Evolutionary conservation across 2,113 vertebrate species (phyloP), one percentile per base, ranked within the genome.

Genomic region (Chitala chitala): DNA sequence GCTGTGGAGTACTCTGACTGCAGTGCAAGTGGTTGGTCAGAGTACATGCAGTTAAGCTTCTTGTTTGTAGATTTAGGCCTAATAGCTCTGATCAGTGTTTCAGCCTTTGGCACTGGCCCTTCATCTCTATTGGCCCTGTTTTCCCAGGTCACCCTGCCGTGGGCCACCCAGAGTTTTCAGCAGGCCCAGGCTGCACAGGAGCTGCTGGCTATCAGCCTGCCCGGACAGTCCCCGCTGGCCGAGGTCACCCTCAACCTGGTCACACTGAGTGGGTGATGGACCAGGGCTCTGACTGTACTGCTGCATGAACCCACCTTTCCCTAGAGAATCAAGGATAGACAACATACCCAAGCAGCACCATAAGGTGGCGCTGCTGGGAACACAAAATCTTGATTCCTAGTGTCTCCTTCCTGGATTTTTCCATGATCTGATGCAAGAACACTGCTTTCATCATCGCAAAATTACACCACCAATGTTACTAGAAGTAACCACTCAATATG

Each of bases 231-330:
- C 20, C 85, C 87, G 0, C 78, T 82, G 58, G 86, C 83, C 17
- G 90, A 91, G 46, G 82, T 91, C 17, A 91, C 89, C 0, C 85
- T 92, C 51, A 86, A 83, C 78, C 78, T 92, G 68, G 82, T 89
- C 20, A 80, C 13, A 76, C 88, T 13, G 36, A 56, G 3, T 68
- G 0, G 26, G 68, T 29, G 33, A 48, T 46, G 8, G 38, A 15
- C 17, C 40, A 46, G 64, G 64, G 33, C 44, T n/a, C 42, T 24
- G 12, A 20, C 20, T 51, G 48, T 10, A 51, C 7, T 51, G 48
- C 48, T 2, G n/a, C n/a, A n/a, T n/a, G n/a, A n/a, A n/a, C n/a
- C n/a, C n/a, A n/a, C 46, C 46, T 5, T 10, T 48, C 46, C 46
- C 46, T 48, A 48, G 10, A n/a, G n/a, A n/a, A n/a, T 42, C n/a